These are phyloP conservation scores for Leptodactylus fuscus DNA, from an alignment of 2,113 vertebrate species.

Conservation along the genomic window DNA sequence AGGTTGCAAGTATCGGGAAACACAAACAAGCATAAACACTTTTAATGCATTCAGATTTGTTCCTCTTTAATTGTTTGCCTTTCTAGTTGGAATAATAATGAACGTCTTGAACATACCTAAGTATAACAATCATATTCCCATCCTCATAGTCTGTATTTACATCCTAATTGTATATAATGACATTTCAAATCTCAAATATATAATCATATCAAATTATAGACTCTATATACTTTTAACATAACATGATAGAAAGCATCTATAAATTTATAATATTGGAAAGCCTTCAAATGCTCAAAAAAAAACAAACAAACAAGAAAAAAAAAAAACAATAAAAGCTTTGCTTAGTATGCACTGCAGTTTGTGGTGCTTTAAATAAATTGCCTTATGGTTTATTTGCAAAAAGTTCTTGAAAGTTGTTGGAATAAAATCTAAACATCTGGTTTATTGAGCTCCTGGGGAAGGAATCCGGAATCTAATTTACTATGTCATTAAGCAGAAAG, in stretches of 20 bases:
- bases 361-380: constrained; percentile 56
- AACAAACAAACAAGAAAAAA: background rate
- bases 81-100: constrained; percentile 51
- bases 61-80: constrained; percentile 44
- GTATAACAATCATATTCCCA: constrained; percentile 16
- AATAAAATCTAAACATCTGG: constrained; percentile 62
- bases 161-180: constrained; percentile 18
- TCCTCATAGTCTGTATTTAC: constrained; percentile 46
- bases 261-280: constrained; percentile 49
- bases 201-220: constrained; percentile 9
- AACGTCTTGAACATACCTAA: constrained; percentile 45
- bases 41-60: constrained; percentile 36
- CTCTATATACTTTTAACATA: constrained; percentile 1
- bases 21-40: constrained; percentile 37
- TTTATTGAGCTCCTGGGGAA: constrained; percentile 67
- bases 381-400: constrained; percentile 63
- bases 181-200: background rate
- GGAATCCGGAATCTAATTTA: constrained; percentile 62
- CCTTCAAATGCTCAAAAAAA: background rate
- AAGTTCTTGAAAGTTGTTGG: constrained; percentile 52
- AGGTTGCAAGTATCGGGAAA: constrained; percentile 23
- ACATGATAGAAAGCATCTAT: background rate
- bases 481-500: constrained; percentile 62
- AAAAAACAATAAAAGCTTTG: constrained; percentile 35
- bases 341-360: constrained; percentile 58